A percentile compares a stretch with the other conserved stretches of the same genome.
phyloP scores from a whole-genome alignment of 2,888 invertebrate species.

The Scaptomyza parva region DNA sequence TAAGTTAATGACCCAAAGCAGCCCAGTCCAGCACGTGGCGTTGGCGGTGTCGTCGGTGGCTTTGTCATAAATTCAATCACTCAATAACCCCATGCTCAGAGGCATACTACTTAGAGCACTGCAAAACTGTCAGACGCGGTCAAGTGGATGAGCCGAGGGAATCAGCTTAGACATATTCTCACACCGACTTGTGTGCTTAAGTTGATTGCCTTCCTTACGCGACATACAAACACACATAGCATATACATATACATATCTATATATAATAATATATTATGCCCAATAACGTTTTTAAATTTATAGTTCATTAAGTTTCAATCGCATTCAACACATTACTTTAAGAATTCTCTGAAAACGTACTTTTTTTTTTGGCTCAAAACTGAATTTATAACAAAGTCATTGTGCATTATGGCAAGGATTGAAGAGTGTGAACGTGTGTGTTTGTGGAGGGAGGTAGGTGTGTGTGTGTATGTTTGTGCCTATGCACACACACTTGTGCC shows the following conservation, averaged over 20 bases:
- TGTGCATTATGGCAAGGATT: constrained; percentile 35
- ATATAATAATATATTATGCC: background rate
- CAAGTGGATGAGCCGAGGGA: constrained; percentile 47
- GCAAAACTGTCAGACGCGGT: constrained; percentile 60
- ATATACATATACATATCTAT: too few species aligned
- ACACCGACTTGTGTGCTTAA: constrained; percentile 27
- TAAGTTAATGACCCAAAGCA: constrained; percentile 41
- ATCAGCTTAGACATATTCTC: constrained; percentile 26
- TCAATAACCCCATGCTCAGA: constrained; percentile 32
- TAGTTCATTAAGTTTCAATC: constrained; percentile 28
- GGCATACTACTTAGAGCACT: constrained; percentile 31
- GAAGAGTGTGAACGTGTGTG: constrained; percentile 7
- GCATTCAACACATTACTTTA: constrained; percentile 13
- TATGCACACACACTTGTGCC: constrained; percentile 13
- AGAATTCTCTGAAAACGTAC: background rate
- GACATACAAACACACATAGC: too few species aligned
- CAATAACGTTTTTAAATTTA: background rate
- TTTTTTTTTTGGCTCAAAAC: background rate
- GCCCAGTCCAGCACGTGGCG: background rate
- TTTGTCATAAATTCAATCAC: constrained; percentile 29
- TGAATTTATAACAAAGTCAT: constrained; percentile 22
- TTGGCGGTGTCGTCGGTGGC: too few species aligned
- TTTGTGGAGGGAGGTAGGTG: constrained; percentile 19
- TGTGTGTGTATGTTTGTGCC: constrained; percentile 27
- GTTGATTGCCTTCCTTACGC: constrained; percentile 43